Evolutionary conservation across 1,140 invertebrate species (phyloP).

Genomic region (Brachionus calyciflorus): DNA sequence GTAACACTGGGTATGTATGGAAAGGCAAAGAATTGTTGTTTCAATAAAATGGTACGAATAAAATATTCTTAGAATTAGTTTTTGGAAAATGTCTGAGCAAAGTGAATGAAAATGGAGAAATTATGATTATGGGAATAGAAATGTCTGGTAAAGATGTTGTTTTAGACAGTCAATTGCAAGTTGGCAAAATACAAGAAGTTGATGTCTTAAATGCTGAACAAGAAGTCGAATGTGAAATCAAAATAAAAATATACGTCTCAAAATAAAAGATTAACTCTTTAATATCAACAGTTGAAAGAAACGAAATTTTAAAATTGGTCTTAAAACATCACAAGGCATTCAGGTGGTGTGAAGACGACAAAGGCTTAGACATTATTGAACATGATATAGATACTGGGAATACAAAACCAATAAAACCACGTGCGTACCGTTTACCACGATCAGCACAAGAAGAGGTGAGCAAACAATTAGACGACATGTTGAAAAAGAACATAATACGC

Average conservation of each 20-base stretch:
- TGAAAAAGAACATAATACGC: too few species aligned
- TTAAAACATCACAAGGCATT: neutral
- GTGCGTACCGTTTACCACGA: too few species aligned
- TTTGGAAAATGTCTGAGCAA: neutral
- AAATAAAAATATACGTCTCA: neutral
- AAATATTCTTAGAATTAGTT: conserved; percentile 11
- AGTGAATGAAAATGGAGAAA: too few species aligned
- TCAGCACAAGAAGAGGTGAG: too few species aligned
- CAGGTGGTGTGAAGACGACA: conserved; percentile 49
- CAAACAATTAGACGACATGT: too few species aligned
- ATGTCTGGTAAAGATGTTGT: neutral
- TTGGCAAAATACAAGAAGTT: neutral
- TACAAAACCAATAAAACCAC: conserved; percentile 53
- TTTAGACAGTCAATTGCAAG: neutral
- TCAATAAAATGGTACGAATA: neutral
- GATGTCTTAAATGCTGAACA: neutral
- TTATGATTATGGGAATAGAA: too few species aligned
- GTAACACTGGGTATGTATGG: neutral
- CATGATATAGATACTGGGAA: conserved; percentile 53
- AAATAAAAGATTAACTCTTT: neutral
- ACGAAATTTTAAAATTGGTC: conserved; percentile 13
- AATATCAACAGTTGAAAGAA: neutral
- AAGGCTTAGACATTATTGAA: conserved; percentile 53
- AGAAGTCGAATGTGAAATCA: neutral
- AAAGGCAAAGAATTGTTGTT: neutral